These are phyloP conservation scores for Morone chrysops DNA, from an alignment of 2,113 vertebrate species.

Conservation along the genomic window DNA sequence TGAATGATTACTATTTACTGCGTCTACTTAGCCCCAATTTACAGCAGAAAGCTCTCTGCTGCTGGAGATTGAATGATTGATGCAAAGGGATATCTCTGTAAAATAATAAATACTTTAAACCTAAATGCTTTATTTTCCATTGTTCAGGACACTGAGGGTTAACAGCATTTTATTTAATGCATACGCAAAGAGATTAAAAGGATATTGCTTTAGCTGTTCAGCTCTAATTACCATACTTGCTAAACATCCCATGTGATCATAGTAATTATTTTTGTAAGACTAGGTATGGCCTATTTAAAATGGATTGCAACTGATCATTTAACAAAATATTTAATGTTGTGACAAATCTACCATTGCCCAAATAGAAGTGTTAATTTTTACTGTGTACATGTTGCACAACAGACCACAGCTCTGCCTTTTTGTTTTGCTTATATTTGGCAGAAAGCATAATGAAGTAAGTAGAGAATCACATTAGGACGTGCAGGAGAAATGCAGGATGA, in stretches of 20 bases:
- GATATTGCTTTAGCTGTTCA: constrained; percentile 18
- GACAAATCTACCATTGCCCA: background rate
- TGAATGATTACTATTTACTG: constrained; percentile 72
- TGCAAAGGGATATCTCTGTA: constrained; percentile 44
- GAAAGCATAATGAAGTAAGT: background rate
- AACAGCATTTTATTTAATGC: constrained; percentile 22
- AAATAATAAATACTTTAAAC: constrained; percentile 55
- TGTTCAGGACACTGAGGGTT: background rate
- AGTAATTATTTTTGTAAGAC: constrained; percentile 9
- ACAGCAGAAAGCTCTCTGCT: constrained; percentile 59
- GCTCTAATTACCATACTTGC: constrained; percentile 6
- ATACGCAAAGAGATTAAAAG: background rate
- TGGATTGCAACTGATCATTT: constrained; percentile 10
- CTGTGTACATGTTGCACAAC: background rate
- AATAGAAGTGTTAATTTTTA: background rate
- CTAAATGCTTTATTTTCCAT: constrained; percentile 14
- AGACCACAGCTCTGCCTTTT: background rate
- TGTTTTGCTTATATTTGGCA: background rate
- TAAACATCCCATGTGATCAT: constrained; percentile 10
- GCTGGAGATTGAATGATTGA: constrained; percentile 57
- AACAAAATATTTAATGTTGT: constrained; percentile 11
- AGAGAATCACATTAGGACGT: background rate
- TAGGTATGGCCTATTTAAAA: background rate
- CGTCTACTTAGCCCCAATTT: constrained; percentile 70
- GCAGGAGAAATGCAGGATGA: background rate